Conservation (phyloP, 2,888 invertebrate genomes). For the Apotomis capreana region DNA sequence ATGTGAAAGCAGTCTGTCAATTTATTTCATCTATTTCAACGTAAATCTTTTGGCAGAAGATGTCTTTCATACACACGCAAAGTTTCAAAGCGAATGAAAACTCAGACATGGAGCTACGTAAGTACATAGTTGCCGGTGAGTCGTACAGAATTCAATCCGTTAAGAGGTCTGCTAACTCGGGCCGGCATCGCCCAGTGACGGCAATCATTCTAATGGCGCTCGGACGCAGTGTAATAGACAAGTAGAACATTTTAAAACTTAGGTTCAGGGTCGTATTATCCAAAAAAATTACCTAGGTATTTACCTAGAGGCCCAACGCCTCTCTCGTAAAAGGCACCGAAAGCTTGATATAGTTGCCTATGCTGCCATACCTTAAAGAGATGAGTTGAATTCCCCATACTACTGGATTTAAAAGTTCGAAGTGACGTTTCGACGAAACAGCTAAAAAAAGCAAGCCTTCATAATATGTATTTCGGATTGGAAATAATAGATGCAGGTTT, state of each 20-base stretch:
- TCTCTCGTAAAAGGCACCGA: too few relatives aligned
- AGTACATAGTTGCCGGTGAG: constrained; percentile 23
- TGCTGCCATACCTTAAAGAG: too few relatives aligned
- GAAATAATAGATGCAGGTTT: too few relatives aligned
- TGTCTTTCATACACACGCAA: constrained; percentile 20
- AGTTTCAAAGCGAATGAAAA: constrained; percentile 27
- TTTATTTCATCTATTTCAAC: not conserved
- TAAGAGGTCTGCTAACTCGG: constrained; percentile 71
- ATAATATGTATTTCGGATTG: too few relatives aligned
- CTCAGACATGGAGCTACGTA: constrained; percentile 15
- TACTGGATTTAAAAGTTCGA: too few relatives aligned
- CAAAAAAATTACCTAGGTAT: too few relatives aligned
- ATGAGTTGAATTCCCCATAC: too few relatives aligned
- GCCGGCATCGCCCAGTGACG: constrained; percentile 62
- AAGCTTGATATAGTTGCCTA: too few relatives aligned
- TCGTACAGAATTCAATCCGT: constrained; percentile 74
- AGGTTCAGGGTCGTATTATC: too few relatives aligned
- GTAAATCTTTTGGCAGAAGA: not conserved
- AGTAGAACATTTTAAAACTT: constrained; percentile 1
- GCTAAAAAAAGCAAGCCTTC: too few relatives aligned
- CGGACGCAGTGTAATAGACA: constrained; percentile 48
- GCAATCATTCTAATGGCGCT: constrained; percentile 76
- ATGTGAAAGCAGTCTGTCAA: not conserved
- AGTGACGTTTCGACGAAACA: too few relatives aligned
- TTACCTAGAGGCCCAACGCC: too few relatives aligned